Percentiles rank a stretch among this genome's conserved stretches.
Evolutionary conservation across 2,888 invertebrate species (phyloP).

Genomic region (Xestia xanthographa): DNA sequence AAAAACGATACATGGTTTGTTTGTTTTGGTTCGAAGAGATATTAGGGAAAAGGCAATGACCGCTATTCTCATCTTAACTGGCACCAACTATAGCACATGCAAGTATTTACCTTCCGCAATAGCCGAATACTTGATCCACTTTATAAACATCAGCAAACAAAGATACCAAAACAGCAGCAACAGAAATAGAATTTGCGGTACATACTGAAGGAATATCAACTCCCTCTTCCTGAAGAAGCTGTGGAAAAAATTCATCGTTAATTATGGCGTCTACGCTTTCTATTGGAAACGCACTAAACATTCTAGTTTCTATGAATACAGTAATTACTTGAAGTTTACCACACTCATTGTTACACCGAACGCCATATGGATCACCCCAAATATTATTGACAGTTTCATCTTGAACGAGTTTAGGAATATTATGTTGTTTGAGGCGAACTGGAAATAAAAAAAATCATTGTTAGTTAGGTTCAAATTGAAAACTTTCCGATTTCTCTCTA

Average conservation of each 20-base stretch:
- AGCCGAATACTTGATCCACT: slow-evolving; percentile 92
- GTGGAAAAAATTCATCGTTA: slow-evolving; percentile 67
- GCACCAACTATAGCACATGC: too few species aligned
- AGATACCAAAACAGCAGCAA: slow-evolving; percentile 92
- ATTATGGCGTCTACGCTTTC: slow-evolving; percentile 41
- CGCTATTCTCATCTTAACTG: too few species aligned
- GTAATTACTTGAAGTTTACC: slow-evolving; percentile 91
- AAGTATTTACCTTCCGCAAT: slow-evolving; percentile 75
- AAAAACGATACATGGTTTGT: too few species aligned
- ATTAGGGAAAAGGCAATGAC: too few species aligned
- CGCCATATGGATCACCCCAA: slow-evolving; percentile 94
- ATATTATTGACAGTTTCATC: slow-evolving; percentile 94
- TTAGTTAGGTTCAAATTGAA: background rate
- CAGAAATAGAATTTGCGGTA: slow-evolving; percentile 93
- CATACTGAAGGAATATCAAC: slow-evolving; percentile 91
- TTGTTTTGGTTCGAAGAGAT: too few species aligned
- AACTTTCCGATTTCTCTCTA: background rate
- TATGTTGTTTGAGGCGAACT: slow-evolving; percentile 92
- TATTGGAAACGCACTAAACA: slow-evolving; percentile 68
- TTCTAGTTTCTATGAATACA: slow-evolving; percentile 88
- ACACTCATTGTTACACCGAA: slow-evolving; percentile 93
- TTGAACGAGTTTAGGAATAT: slow-evolving; percentile 94
- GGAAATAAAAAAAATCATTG: slow-evolving; percentile 65
- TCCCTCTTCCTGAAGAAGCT: slow-evolving; percentile 88
- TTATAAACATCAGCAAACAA: slow-evolving; percentile 92